Conservation (phyloP, 1,140 invertebrate species). For the Chlorops oryzae region DNA sequence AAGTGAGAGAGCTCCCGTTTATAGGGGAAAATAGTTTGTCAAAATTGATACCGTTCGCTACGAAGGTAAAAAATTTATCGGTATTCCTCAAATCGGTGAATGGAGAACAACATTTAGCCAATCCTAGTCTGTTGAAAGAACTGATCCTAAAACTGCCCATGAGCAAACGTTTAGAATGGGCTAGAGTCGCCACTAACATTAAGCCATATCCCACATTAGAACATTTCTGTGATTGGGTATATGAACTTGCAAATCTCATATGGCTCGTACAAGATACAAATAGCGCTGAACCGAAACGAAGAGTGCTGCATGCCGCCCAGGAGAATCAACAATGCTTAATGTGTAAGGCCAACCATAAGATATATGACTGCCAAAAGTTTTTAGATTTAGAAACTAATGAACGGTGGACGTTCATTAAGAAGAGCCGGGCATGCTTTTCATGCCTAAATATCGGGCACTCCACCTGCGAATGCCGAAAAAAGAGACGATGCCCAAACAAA, state of each 20-base stretch:
- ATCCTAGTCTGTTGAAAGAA: not conserved
- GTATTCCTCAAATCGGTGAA: not conserved
- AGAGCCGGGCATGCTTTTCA: not conserved
- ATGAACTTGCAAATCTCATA: not conserved
- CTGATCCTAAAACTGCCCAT: not conserved
- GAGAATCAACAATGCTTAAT: not conserved
- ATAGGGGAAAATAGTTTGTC: not conserved
- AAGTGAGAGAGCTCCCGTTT: not conserved
- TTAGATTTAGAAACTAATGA: not conserved
- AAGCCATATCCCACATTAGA: not conserved
- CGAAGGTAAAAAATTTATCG: not conserved
- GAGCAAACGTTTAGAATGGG: not conserved
- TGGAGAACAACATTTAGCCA: not conserved
- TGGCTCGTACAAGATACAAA: not conserved
- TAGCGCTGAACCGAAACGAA: not conserved
- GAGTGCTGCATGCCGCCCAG: not conserved
- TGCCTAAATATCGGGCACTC: too few species aligned
- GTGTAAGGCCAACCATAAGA: not conserved
- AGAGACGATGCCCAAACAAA: not conserved
- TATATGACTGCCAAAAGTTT: not conserved
- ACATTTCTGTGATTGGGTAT: not conserved
- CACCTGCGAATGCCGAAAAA: not conserved
- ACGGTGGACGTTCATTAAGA: not conserved
- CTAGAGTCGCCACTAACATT: not conserved
- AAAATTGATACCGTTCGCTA: not conserved